Evolutionary conservation across 2,888 invertebrate species (phyloP).

Genomic region (Nezara viridula): DNA sequence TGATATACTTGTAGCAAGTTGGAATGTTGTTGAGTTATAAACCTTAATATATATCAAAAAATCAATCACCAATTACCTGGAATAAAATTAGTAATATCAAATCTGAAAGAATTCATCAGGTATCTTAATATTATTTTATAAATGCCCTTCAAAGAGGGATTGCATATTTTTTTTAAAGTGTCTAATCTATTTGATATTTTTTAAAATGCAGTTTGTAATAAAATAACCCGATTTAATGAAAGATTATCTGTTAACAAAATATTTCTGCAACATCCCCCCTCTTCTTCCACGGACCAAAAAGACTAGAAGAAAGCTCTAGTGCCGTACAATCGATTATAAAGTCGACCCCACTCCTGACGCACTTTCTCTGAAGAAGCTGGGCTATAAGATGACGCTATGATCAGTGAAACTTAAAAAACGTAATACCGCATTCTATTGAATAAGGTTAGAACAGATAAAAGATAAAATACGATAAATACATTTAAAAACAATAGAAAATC

Average conservation of each 20-base stretch:
- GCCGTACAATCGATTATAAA: neutral
- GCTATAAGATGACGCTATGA: constrained; percentile 17
- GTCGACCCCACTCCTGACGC: neutral
- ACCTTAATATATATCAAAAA: too few relatives aligned
- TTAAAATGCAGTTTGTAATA: too few relatives aligned
- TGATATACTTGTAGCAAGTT: too few relatives aligned
- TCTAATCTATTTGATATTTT: too few relatives aligned
- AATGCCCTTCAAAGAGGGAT: too few relatives aligned
- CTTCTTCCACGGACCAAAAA: neutral
- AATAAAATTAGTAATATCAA: too few relatives aligned
- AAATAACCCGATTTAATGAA: neutral
- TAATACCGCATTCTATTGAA: neutral
- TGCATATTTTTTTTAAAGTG: too few relatives aligned
- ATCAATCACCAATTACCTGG: too few relatives aligned
- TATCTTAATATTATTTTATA: too few relatives aligned
- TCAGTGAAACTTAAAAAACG: constrained; percentile 17
- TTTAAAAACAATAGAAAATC: too few relatives aligned
- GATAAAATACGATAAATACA: neutral
- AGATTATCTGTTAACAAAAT: neutral
- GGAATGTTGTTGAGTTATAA: too few relatives aligned
- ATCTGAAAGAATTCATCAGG: too few relatives aligned
- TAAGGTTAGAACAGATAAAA: neutral
- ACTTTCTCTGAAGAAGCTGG: constrained; percentile 32
- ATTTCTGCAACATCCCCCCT: neutral
- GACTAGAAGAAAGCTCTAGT: constrained; percentile 16